Base-by-base conservation (phyloP, 2,797 vertebrate species). In the Craterocephalus amniculus region DNA sequence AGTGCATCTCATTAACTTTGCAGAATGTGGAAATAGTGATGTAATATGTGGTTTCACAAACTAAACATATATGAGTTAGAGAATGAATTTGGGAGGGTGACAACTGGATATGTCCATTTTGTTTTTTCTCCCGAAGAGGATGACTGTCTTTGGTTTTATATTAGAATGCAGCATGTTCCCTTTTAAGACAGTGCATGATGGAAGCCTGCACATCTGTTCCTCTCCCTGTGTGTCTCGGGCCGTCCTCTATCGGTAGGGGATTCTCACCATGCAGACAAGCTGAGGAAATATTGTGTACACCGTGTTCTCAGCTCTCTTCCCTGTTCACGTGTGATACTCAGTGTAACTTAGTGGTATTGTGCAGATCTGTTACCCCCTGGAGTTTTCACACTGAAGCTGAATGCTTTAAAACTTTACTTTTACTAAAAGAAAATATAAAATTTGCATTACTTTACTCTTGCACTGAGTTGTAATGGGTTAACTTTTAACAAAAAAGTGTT, bases 131-230 rank as follows among this genome's bases (percentile, higher is more conserved):
- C 56, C 58, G 26, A 38, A 61, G 49, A 52, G 78, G 70, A 77
- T 27, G 58, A 72, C 48, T 34, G 1, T 43, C 35, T 70, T 76
- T 61, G 65, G 45, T 49, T 29, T 54, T 49, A 62, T 58, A 60
- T 58, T 72, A 75, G 72, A 72, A 34, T 27, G 26, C 57, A 67
- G 54, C 45, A 40, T 69, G 36, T 78, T 77, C 74, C 34, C 11
- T 63, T 83, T 74, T 27, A 72, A 76, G 52, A 55, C 52, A 29
- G 7, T 18, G 63, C 16, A 16, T 52, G 73, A 43, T 0, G 6
- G 51, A 52, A 67, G 65, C 62, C 51, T 7, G 66, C 78, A 88
- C 90, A 91, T 93, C 87, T 93, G 88, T 76, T 79, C 58, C 5
- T 0, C 72, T 82, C 69, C 56, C 61, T 24, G 14, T 76, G 73